Conservation (phyloP, 2,113 vertebrate species). For the Agapornis roseicollis region DNA sequence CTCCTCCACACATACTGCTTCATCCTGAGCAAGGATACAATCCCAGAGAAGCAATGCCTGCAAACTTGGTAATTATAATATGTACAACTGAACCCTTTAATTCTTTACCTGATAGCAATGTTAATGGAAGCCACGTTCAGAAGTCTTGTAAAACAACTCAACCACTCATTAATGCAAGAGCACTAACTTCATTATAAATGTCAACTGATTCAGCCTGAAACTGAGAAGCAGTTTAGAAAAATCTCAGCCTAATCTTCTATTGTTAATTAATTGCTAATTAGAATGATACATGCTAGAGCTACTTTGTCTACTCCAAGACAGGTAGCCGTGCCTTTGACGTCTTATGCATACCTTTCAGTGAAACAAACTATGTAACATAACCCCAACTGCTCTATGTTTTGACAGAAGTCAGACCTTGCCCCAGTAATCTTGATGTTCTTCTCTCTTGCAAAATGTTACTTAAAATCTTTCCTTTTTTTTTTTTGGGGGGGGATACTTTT, state of each 20-base stretch:
- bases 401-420: not conserved
- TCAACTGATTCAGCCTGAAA: not conserved
- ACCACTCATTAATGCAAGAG: not conserved
- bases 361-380: not conserved
- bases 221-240: not conserved
- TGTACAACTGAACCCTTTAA: fast-evolving
- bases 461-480: not conserved
- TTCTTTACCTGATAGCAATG: not conserved
- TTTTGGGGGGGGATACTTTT: not conserved
- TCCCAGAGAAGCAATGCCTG: not conserved
- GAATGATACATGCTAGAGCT: not conserved
- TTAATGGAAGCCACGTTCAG: not conserved
- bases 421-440: not conserved
- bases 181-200: not conserved
- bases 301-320: not conserved
- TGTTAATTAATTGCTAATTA: not conserved
- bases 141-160: not conserved
- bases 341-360: not conserved
- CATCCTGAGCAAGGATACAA: fast-evolving
- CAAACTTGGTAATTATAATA: not conserved
- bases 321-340: not conserved
- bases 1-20: fast-evolving
- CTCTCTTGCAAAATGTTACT: not conserved
- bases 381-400: not conserved
- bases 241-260: not conserved